Evolutionary conservation across 2,797 vertebrate species (phyloP), one percentile per base, ranked within the genome.

Genomic region (Hippoglossus hippoglossus): DNA sequence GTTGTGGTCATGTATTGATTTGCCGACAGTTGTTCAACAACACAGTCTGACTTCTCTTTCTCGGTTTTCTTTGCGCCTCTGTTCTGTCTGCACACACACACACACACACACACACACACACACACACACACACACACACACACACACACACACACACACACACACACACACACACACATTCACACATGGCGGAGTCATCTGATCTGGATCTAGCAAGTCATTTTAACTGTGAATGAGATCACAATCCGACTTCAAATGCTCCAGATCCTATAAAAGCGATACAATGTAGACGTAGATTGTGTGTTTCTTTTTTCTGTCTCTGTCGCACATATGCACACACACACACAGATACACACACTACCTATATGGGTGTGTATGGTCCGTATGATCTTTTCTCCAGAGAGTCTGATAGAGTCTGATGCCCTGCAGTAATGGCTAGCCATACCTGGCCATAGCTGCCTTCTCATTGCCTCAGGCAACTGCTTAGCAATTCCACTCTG

Each of bases 401-500:
- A 93, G 94, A 92, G 90, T 89, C 92, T 92, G 85, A 87, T 91
- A 79, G 90, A 92, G 88, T 87, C 87, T 91, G 87, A 90, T 93
- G 91, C 92, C 93, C 93, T 92, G 91, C 92, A 92, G 93, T 90
- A 89, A 93, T 85, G 85, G 85, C 90, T 89, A 80, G 89, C 87
- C 87, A 83, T 94, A 94, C 91, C 89, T 93, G 91, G 82, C 84
- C 90, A 81, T 92, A 87, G 88, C 92, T 92, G 89, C 84, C 87
- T 91, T 87, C 85, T 88, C 89, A 78, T 93, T 83, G 91, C 95
- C 94, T 92, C 83, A n/a, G 94, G 95, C 95, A 89, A 92, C 93
- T 94, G 89, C 93, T 95, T 94, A 94, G 84, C 91, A 91, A 95
- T 95, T 94, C 94, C 88, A 81, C 86, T 91, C 91, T 91, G 93